Base-by-base conservation (phyloP, 2,888 invertebrate species). In the Acanthopleura granulata region DNA sequence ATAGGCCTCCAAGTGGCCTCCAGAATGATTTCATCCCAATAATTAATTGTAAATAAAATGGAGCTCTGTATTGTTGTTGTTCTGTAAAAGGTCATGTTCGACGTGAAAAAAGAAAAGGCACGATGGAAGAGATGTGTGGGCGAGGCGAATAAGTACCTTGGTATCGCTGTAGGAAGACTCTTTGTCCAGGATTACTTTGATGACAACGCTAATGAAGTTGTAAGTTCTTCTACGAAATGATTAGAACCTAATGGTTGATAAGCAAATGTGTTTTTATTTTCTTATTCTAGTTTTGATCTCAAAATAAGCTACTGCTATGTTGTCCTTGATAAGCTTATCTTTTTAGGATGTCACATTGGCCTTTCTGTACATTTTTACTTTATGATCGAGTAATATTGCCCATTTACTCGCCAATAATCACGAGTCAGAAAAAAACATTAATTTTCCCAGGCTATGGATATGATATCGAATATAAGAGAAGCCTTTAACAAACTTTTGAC, bases 81-180 rank as follows among this genome's bases (percentile, higher is more conserved):
- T 22, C 66, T 30, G 18, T 82, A 18, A n/a, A 80, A 89, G 86
- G 90, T 89, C 40, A 79, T 91, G 75, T 81, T 77, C 25, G 91
- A 91, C 16, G 85, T 89, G 4, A 81, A 88, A n/a, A 77, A 85
- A 18, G 87, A 95, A 16, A 95, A 95, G 0, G 94, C 95, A 0
- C 91, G 97, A 78, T 98, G 97, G 97, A 95, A 96, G 87, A 95
- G 94, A 78, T 98, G 98, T 88, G 95, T 97, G 11, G 93, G 94
- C 0, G 95, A 96, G 91, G 96, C 96, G 15, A 95, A 95, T 87
- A 94, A 95, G 88, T 94, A 94, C 86, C 91, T 96, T 82, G 96
- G 96, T 51, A 96, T 97, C 95, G 97, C 97, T 0, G 92, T 97
- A 61, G 97, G 97, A 0, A 94, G 96, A 0, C 94, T 98, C 93